Conservation (phyloP, 64 coral and sea anemone genomes). For the Montipora foliosa region DNA sequence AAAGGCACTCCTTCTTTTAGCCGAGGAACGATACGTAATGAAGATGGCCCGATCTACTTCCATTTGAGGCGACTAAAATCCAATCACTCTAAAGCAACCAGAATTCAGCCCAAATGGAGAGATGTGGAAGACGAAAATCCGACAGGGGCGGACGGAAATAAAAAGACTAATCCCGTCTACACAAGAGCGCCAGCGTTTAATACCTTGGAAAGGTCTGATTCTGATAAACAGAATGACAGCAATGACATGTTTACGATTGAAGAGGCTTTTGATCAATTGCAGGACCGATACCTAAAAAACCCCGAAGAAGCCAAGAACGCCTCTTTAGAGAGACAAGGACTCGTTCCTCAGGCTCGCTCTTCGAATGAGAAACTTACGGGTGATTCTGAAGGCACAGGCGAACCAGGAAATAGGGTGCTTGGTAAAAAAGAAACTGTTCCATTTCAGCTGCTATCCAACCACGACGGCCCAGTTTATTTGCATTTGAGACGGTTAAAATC, state of each 20-base stretch:
- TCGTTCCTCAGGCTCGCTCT: too few species aligned
- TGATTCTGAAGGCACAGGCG: background rate
- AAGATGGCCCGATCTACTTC: slow-evolving; percentile 2
- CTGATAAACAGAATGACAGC: background rate
- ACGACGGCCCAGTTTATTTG: too few species aligned
- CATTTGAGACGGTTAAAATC: too few species aligned
- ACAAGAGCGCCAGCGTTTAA: background rate
- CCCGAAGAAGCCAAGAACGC: background rate
- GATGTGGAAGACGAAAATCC: background rate
- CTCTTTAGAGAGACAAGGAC: background rate
- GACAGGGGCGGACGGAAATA: background rate
- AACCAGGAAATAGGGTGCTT: background rate
- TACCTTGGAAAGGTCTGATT: background rate
- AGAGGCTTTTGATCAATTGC: background rate
- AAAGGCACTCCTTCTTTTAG: background rate
- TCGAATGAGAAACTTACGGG: background rate
- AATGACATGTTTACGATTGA: background rate
- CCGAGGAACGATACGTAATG: background rate
- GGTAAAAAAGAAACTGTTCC: too few species aligned
- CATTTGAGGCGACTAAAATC: background rate
- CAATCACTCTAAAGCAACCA: slow-evolving; percentile 1
- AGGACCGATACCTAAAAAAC: background rate
- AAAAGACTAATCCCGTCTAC: background rate
- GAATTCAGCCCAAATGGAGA: background rate
- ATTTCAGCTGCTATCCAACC: too few species aligned